Evolutionary conservation across 2,797 vertebrate genomes (phyloP), one percentile per base, ranked within the genome.

Genomic region (Ctenopoma multispine): DNA sequence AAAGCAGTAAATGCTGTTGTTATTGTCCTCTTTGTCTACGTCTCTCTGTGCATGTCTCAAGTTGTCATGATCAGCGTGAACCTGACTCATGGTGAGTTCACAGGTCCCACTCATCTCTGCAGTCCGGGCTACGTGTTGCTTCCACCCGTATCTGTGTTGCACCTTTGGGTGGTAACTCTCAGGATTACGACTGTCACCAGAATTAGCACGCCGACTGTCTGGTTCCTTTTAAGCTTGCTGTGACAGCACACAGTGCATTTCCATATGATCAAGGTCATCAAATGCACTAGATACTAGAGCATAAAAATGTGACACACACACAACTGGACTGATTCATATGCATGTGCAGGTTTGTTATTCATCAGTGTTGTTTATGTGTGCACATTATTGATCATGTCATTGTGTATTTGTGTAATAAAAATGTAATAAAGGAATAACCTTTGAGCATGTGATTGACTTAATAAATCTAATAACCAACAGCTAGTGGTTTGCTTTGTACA

Each of bases 41-140:
- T 41, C 51, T 12, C 46, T 56, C n/a, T 24, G 4, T 18, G 49
- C 58, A 67, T 24, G 64, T 55, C 48, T 67, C 48, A 70, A 23
- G 41, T 51, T 62, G 72, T 64, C 69, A 70, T 50, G 38, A 34
- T 63, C 10, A 63, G 41, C 46, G 69, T 62, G 69, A 72, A 61
- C 72, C 72, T 87, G 85, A 89, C 80, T 87, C 84, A 80, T 14
- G 47, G 58, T 72, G 81, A 67, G 55, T 75, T 85, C 65, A 76
- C 72, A 51, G 41, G 38, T 48, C 66, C 60, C 55, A 55, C 58
- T 78, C 78, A 60, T 58, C 60, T 11, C 24, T 46, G 27, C 20
- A 1, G 8, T 24, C n/a, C 15, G 3, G 29, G 62, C 73, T 49
- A 83, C 79, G 62, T 61, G 74, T 65, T 40, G 50, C 72, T 57